These are phyloP conservation scores for Abrostola triplasia DNA, from an alignment of 2,888 invertebrate genomes.

Conservation along the genomic window DNA sequence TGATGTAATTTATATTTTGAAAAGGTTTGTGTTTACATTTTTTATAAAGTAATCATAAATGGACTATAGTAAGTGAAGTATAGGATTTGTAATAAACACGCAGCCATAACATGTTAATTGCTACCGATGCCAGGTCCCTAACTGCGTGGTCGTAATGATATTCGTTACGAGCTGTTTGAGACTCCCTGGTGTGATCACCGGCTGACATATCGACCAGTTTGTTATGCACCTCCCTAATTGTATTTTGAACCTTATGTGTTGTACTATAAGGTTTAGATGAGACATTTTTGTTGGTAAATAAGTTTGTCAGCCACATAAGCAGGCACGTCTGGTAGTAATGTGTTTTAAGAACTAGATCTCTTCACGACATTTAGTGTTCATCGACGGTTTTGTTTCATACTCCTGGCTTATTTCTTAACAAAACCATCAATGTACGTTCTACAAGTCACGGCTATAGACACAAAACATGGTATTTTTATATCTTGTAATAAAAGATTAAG, in stretches of 20 bases:
- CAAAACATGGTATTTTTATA: neutral
- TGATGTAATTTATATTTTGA: neutral
- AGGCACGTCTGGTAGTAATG: conserved; percentile 19
- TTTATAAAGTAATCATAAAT: neutral
- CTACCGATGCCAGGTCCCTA: conserved; percentile 50
- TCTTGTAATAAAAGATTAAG: neutral
- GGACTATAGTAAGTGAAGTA: neutral
- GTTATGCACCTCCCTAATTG: neutral
- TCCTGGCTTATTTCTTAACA: neutral
- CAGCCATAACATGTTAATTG: conserved; percentile 54
- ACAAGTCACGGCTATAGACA: neutral
- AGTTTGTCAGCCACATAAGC: conserved; percentile 25
- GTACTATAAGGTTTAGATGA: neutral
- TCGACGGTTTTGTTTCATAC: conserved; percentile 16
- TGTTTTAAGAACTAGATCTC: conserved; percentile 31
- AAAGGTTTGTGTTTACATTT: neutral
- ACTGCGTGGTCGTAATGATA: conserved; percentile 49
- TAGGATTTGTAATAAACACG: conserved; percentile 22
- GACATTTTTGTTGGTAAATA: neutral
- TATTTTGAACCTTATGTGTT: conserved; percentile 6
- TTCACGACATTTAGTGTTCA: conserved; percentile 34
- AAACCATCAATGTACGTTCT: neutral
- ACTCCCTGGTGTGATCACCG: conserved; percentile 39
- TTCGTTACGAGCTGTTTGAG: conserved; percentile 49
- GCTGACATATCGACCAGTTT: conserved; percentile 18